Evolutionary conservation across 2,888 invertebrate species (phyloP).

Genomic region (Pyrocoelia pectoralis): DNA sequence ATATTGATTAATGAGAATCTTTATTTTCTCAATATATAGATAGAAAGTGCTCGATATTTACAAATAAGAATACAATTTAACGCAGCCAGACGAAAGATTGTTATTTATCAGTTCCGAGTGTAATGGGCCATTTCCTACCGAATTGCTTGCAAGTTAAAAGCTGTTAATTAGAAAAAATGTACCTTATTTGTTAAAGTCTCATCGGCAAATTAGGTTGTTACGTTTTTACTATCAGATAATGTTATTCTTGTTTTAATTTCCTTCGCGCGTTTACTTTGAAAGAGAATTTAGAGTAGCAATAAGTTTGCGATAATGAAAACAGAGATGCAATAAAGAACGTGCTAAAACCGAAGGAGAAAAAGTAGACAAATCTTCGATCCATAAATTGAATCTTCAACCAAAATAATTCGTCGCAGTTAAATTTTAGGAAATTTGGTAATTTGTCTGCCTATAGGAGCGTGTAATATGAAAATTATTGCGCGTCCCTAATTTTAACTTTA

Average conservation of each 20-base stretch:
- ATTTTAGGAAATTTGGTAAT: not conserved
- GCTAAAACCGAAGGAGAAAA: too few relatives aligned
- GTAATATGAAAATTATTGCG: not conserved
- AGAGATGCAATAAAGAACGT: conserved; percentile 17
- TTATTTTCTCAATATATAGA: conserved; percentile 6
- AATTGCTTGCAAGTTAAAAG: conserved; percentile 33
- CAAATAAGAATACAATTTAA: conserved; percentile 35
- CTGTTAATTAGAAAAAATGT: conserved; percentile 30
- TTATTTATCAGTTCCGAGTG: conserved; percentile 37
- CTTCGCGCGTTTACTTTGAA: conserved; percentile 23
- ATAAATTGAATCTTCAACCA: conserved; percentile 3
- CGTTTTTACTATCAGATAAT: conserved; percentile 39
- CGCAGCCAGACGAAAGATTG: conserved; percentile 12
- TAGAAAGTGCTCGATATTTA: conserved; percentile 13
- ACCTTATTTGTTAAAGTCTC: conserved; percentile 34
- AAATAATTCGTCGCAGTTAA: too few relatives aligned
- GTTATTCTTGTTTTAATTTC: conserved; percentile 38
- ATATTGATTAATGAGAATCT: conserved; percentile 32
- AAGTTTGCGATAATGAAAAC: conserved; percentile 36
- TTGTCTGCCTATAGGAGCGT: not conserved
- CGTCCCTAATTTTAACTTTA: conserved; percentile 16
- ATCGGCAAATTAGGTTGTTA: conserved; percentile 36
- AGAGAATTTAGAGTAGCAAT: conserved; percentile 28
- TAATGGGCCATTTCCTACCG: conserved; percentile 36
- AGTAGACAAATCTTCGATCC: too few relatives aligned